phyloP scores from a whole-genome alignment of 37 sponge, comb jelly and placozoan species.

The Amphimedon queenslandica region DNA sequence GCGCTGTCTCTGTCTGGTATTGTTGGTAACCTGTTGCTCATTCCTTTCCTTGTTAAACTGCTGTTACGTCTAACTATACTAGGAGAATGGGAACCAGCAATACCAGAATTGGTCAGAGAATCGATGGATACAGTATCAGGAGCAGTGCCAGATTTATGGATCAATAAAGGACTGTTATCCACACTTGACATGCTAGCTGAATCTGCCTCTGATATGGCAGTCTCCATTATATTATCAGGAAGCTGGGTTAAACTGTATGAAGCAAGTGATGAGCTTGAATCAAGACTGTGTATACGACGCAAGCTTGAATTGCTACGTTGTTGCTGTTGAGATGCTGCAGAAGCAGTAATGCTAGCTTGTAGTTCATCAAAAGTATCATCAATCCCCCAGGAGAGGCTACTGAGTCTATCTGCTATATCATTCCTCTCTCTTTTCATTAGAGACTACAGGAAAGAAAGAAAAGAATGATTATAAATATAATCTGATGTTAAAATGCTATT shows the following conservation, averaged over 20 bases:
- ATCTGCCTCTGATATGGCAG: too few relatives aligned
- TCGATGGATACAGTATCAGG: not conserved
- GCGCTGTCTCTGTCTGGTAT: too few relatives aligned
- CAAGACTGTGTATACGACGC: not conserved
- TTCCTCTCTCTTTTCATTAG: too few relatives aligned
- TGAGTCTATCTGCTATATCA: not conserved
- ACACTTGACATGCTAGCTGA: not conserved
- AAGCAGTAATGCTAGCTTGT: not conserved
- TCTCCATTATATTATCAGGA: too few relatives aligned
- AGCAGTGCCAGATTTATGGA: not conserved
- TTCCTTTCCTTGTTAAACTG: not conserved
- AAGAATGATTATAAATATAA: too few relatives aligned
- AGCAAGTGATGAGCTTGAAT: not conserved
- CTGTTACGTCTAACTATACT: not conserved
- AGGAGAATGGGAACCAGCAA: not conserved
- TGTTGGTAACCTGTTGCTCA: not conserved
- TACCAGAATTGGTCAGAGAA: not conserved
- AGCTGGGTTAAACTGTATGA: not conserved
- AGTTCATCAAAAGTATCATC: not conserved
- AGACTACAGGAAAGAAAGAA: too few relatives aligned
- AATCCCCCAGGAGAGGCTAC: not conserved
- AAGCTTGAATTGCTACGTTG: too few relatives aligned
- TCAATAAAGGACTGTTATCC: not conserved
- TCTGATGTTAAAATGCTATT: too few relatives aligned
- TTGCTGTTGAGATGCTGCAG: not conserved